Conservation (phyloP, 2,113 vertebrate genomes). For the Edolisoma coerulescens region DNA sequence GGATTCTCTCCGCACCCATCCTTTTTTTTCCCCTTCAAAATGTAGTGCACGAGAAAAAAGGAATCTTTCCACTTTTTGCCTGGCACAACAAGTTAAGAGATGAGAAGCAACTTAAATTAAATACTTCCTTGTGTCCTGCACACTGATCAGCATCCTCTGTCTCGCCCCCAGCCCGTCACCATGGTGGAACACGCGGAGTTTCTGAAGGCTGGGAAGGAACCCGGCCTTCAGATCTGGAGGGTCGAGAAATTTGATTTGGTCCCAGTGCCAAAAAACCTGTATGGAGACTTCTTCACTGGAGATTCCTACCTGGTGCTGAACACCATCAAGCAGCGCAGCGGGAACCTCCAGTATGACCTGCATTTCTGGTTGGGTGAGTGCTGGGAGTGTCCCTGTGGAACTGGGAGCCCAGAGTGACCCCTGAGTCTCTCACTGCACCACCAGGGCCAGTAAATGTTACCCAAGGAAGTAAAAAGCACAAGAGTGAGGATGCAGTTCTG, state of each 20-base stretch:
- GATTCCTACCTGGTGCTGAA: slow-evolving; percentile 94
- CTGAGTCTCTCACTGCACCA: background rate
- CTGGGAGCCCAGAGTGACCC: background rate
- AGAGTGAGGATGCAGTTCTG: background rate
- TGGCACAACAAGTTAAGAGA: background rate
- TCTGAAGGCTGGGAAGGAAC: slow-evolving; percentile 83
- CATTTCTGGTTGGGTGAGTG: slow-evolving; percentile 95
- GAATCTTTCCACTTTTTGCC: background rate
- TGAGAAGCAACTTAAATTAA: background rate
- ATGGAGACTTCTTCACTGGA: slow-evolving; percentile 92
- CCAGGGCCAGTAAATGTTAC: background rate
- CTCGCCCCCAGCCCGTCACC: slow-evolving; percentile 66
- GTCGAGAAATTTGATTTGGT: slow-evolving; percentile 95
- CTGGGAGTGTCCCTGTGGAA: background rate
- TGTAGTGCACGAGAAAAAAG: background rate
- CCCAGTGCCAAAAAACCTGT: slow-evolving; percentile 86
- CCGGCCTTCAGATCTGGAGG: slow-evolving; percentile 96
- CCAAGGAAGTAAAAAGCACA: background rate
- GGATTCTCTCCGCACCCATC: background rate
- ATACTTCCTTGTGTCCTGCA: background rate
- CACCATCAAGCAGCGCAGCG: slow-evolving; percentile 88
- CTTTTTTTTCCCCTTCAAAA: background rate
- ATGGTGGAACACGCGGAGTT: slow-evolving; percentile 95
- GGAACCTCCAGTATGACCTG: slow-evolving; percentile 90
- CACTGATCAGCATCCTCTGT: background rate